These are phyloP conservation scores for Euthynnus affinis DNA, from an alignment of 2,797 vertebrate species.

Conservation along the genomic window DNA sequence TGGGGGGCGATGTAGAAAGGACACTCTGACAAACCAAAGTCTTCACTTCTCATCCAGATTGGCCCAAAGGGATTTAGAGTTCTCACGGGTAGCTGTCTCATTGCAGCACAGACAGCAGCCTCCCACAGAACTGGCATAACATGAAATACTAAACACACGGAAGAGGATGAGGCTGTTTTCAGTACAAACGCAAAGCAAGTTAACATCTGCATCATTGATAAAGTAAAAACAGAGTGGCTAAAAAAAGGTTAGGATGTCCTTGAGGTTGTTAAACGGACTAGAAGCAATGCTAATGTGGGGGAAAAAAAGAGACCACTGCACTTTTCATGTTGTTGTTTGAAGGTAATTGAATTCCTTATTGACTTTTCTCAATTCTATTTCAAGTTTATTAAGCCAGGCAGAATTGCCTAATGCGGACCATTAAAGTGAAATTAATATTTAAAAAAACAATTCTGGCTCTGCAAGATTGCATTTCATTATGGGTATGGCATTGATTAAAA, in stretches of 20 bases:
- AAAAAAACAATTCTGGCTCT: conserved; percentile 77
- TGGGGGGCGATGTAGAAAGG: conserved; percentile 80
- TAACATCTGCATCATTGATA: conserved; percentile 35
- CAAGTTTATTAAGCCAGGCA: conserved; percentile 84
- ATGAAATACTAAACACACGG: conserved; percentile 35
- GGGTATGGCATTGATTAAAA: conserved; percentile 84
- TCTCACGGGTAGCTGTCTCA: conserved; percentile 53
- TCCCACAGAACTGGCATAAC: conserved; percentile 31
- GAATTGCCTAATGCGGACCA: conserved; percentile 82
- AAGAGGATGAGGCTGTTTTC: conserved; percentile 43
- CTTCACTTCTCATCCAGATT: conserved; percentile 65
- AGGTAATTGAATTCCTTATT: conserved; percentile 87
- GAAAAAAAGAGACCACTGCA: conserved; percentile 53
- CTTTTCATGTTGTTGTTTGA: conserved; percentile 78
- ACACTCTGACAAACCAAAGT: conserved; percentile 75
- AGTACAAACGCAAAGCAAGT: conserved; percentile 41
- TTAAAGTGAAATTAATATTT: conserved; percentile 87
- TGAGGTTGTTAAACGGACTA: conserved; percentile 63
- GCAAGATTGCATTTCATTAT: conserved; percentile 82
- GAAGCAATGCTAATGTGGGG: conserved; percentile 33
- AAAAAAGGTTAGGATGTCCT: conserved; percentile 66
- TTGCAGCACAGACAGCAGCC: conserved; percentile 28
- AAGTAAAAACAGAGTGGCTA: conserved; percentile 27
- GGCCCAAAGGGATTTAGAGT: conserved; percentile 61
- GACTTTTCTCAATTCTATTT: conserved; percentile 87